Evolutionary conservation across 2,113 vertebrate genomes (phyloP), one percentile per base, ranked within the genome.

Genomic region (Platichthys flesus): DNA sequence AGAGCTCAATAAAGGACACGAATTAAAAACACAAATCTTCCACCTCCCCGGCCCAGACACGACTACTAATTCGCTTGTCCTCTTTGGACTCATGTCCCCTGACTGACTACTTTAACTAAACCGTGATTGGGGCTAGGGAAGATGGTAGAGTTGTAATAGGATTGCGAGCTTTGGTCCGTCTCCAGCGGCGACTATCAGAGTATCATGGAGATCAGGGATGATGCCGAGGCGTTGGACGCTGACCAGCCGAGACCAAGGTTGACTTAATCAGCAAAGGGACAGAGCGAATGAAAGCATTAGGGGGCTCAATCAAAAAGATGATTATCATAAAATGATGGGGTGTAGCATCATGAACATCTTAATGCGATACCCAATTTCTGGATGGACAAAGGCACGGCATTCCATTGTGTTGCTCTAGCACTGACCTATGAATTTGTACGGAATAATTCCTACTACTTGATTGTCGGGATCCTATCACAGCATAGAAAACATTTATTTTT

Each of bases 91-190:
- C 69, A 59, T 54, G 12, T 54, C 31, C 31, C 31, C 5, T 31
- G 31, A 31, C 31, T 31, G 31, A 31, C 31, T 31, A 65, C 85
- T 93, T 90, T 92, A 91, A 93, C 91, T 91, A 92, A 89, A 90
- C 51, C 57, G 1, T 73, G 88, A 91, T 87, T 89, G 87, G 86
- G 57, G 73, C 66, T 71, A 76, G 18, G 74, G 83, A 89, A 67
- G 85, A 90, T 58, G 83, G 86, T 86, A 45, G 78, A 77, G 79
- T 76, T 91, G 78, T 89, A 91, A 93, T 85, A 89, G 83, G 89
- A 92, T 92, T 93, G 89, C 63, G 23, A 76, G 89, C 77, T 88
- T 89, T 90, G 90, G 90, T 78, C 78, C 28, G 28, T 56, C 52
- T 92, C 91, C 90, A 90, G 78, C 68, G 49, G 76, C 79, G 83